Base-by-base conservation (phyloP, 2,888 invertebrate genomes). In the Embidobia sp. region DNA sequence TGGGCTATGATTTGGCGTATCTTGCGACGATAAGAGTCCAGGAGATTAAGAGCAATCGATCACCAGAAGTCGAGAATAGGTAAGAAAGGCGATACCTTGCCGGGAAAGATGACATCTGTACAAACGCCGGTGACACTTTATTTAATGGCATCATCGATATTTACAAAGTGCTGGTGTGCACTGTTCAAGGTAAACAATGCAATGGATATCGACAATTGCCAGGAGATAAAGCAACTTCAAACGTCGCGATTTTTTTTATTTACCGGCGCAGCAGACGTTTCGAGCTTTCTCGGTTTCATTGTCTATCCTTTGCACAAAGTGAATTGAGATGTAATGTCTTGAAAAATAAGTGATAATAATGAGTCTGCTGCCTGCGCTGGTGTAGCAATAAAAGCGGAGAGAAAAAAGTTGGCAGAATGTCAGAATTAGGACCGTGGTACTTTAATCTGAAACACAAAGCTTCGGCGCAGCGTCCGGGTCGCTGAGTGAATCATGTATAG, bases 1-100 rank as follows among this genome's bases (percentile, higher is more conserved):
- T 63, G 66, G 63, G 63, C 73, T 79, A 79, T 79, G 79, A 78
- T 79, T 73, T 78, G 76, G 78, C 77, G 76, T 72, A 76, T 79
- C 78, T 76, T 64, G 69, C 37, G 44, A 61, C 69, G 78, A 70
- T 79, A 79, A 78, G 73, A 79, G 72, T 70, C 63, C 73, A n/a
- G 57, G 69, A 78, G 79, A 79, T 79, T 79, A 79, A 69, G 76
- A 70, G 76, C 55, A 72, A 79, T 79, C 78, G 76, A 79, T 79
- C 78, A 78, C 44, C 11, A 37, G 69, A 42, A 53, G 55, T 51
- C 40, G 69, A 48, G 61, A 66, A 42, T 26, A 29, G 46, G 61
- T 37, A 44, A 27, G 72, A 75, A 69, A 74, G 49, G 67, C 57
- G 70, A 78, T 74, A 76, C 67, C 59, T 48, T 44, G 13, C 75